Evolutionary conservation across 1,140 invertebrate species (phyloP).

Genomic region (Drepana arcuata): DNA sequence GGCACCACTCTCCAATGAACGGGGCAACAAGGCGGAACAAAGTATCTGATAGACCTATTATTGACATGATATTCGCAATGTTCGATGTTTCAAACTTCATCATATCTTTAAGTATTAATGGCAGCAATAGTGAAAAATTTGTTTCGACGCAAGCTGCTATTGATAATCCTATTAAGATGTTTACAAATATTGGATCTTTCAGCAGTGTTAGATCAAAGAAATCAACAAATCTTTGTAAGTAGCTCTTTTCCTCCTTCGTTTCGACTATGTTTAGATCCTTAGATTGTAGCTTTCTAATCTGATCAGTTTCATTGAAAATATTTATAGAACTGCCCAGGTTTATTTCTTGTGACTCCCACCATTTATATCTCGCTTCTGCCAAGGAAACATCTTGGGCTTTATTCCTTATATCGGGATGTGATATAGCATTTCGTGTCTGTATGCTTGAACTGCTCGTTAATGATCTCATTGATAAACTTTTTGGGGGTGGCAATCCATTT

Average conservation of each 20-base stretch:
- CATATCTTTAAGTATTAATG: constrained; percentile 77
- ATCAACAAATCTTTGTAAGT: constrained; percentile 32
- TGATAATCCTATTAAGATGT: constrained; percentile 78
- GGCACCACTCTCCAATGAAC: constrained; percentile 75
- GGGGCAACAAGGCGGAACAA: constrained; percentile 74
- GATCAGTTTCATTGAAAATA: constrained; percentile 47
- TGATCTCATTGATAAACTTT: constrained; percentile 49
- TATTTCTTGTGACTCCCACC: constrained; percentile 67
- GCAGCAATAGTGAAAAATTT: constrained; percentile 77
- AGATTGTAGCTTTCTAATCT: constrained; percentile 23
- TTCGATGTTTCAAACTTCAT: constrained; percentile 68
- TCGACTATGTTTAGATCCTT: constrained; percentile 6
- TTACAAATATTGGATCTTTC: constrained; percentile 67
- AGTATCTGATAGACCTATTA: constrained; percentile 74
- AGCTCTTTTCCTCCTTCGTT: constrained; percentile 19
- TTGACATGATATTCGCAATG: constrained; percentile 75
- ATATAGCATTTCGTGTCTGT: constrained; percentile 44
- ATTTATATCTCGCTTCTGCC: constrained; percentile 45
- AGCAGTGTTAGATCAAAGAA: constrained; percentile 61
- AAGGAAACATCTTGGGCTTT: constrained; percentile 28
- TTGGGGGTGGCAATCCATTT: constrained; percentile 20
- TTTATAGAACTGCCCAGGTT: constrained; percentile 62
- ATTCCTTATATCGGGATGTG: constrained; percentile 51
- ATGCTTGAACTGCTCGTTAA: constrained; percentile 30
- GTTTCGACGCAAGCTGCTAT: constrained; percentile 79